A percentile compares a stretch with the other conserved stretches of the same genome.
These are phyloP conservation scores for Cosmia pyralina DNA, from an alignment of 2,888 invertebrate genomes.

Conservation along the genomic window DNA sequence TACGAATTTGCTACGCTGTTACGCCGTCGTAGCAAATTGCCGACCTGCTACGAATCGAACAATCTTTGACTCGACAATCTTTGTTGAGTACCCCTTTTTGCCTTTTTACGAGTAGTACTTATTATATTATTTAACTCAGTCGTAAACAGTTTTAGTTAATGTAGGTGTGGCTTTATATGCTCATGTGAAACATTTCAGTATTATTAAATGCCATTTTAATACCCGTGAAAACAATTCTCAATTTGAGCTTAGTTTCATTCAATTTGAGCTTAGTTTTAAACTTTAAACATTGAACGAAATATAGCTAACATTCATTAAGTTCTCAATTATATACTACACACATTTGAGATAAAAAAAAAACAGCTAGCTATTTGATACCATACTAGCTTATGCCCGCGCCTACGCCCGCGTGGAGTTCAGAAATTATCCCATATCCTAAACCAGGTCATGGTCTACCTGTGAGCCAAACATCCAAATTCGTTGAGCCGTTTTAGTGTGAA, in stretches of 20 bases:
- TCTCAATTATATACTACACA: background rate
- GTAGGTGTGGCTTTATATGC: background rate
- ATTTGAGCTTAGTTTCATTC: background rate
- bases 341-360: background rate
- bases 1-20: slow-evolving; percentile 27
- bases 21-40: slow-evolving; percentile 18
- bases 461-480: no score
- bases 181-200: background rate
- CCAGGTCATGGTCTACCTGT: no score
- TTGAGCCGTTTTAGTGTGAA: no score
- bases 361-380: no score
- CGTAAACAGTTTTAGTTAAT: background rate
- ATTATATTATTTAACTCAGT: background rate
- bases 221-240: background rate
- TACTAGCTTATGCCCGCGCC: no score
- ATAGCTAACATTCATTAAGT: background rate
- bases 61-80: background rate
- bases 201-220: background rate
- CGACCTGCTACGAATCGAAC: background rate
- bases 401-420: no score
- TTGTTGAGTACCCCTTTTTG: background rate
- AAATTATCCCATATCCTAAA: background rate
- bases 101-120: background rate
- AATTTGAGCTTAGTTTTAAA: background rate
- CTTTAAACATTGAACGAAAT: background rate